These are phyloP conservation scores for Dascillus cervinus DNA, from an alignment of 2,888 invertebrate genomes.

Conservation along the genomic window DNA sequence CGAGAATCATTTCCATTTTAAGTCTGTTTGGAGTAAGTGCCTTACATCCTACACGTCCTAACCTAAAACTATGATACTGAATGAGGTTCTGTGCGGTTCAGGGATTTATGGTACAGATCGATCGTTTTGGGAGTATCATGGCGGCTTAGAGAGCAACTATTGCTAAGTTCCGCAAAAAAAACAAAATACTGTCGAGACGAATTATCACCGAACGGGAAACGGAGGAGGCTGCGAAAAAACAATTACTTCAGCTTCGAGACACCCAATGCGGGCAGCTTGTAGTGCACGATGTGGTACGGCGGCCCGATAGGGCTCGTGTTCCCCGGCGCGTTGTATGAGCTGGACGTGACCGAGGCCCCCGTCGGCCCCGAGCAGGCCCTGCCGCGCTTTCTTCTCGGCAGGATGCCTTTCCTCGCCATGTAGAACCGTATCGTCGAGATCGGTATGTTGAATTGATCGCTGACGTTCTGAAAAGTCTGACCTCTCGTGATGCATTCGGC, in stretches of 20 bases:
- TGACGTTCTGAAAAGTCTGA: constrained; percentile 80
- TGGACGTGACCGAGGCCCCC: constrained; percentile 29
- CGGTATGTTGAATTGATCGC: constrained; percentile 80
- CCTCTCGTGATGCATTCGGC: constrained; percentile 82
- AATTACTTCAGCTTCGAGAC: constrained; percentile 43
- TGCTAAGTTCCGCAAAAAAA: neutral
- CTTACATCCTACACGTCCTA: constrained; percentile 12
- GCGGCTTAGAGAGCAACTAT: neutral
- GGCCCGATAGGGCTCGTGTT: constrained; percentile 59
- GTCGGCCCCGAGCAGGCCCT: constrained; percentile 51
- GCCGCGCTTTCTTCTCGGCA: constrained; percentile 71
- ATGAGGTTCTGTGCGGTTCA: constrained; percentile 23
- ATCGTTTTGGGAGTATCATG: neutral
- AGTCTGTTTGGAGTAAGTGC: constrained; percentile 2
- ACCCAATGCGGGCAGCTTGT: constrained; percentile 60
- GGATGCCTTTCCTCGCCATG: constrained; percentile 79
- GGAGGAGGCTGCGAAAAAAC: neutral
- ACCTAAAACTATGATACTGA: constrained; percentile 13
- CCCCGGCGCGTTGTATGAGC: constrained; percentile 40
- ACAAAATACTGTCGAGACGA: neutral
- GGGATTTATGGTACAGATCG: constrained; percentile 4
- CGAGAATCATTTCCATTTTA: too few relatives aligned
- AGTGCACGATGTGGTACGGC: constrained; percentile 71
- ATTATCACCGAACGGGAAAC: neutral
- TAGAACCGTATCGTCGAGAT: constrained; percentile 82